These are phyloP conservation scores for Amorpha juglandis DNA, from an alignment of 2,888 invertebrate genomes.

Conservation along the genomic window DNA sequence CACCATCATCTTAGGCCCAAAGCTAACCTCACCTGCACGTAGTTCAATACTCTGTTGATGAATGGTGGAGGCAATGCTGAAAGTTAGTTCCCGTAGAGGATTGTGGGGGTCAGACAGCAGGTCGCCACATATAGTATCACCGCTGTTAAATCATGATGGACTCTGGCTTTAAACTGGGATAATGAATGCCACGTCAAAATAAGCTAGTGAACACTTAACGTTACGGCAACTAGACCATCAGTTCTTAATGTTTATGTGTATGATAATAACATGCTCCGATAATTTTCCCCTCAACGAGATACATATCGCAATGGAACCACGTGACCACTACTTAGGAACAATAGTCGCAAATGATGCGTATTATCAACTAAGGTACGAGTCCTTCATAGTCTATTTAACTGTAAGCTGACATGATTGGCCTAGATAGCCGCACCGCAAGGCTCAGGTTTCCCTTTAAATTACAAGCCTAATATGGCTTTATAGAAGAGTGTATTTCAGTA, in stretches of 20 bases:
- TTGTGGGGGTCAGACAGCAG: too few relatives aligned
- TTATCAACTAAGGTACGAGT: conserved; percentile 8
- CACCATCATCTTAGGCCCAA: too few relatives aligned
- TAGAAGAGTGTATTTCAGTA: not conserved
- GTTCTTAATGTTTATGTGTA: not conserved
- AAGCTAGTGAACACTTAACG: too few relatives aligned
- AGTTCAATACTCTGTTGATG: too few relatives aligned
- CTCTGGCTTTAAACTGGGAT: too few relatives aligned
- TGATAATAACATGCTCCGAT: not conserved
- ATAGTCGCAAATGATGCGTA: conserved; percentile 6
- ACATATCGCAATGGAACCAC: not conserved
- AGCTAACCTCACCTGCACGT: too few relatives aligned
- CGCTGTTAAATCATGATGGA: too few relatives aligned
- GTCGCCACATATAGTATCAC: too few relatives aligned
- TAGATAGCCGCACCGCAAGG: not conserved
- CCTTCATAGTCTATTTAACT: conserved; percentile 8
- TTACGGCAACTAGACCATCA: not conserved
- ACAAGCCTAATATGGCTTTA: not conserved
- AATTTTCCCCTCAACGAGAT: not conserved
- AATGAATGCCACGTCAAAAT: too few relatives aligned
- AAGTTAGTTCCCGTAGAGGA: too few relatives aligned
- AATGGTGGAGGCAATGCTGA: too few relatives aligned
- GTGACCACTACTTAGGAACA: conserved; percentile 11
- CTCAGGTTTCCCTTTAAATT: not conserved
- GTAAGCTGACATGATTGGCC: conserved; percentile 6